These are phyloP conservation scores for Morbakka virulenta DNA, from an alignment of 30 jellyfish, hydroid and myxozoan genomes.

Conservation along the genomic window DNA sequence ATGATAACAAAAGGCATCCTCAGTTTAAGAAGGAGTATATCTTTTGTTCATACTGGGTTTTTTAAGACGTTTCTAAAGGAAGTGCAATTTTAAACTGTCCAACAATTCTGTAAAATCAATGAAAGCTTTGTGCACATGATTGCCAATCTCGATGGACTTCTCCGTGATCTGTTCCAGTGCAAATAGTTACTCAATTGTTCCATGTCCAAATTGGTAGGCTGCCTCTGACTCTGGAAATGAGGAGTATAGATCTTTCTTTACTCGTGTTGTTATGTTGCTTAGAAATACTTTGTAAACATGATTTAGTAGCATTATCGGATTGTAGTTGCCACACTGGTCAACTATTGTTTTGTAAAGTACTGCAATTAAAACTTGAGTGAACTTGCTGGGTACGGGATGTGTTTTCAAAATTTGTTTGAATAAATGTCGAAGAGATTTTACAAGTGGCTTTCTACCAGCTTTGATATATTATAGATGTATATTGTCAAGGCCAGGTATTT, in stretches of 20 bases:
- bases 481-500: neutral
- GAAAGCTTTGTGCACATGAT: neutral
- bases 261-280: neutral
- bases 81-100: neutral
- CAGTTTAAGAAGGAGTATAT: constrained; percentile 3
- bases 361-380: constrained; percentile 21
- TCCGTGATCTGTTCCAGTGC: constrained; percentile 8
- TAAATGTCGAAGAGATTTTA: constrained; percentile 14
- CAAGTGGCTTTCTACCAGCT: constrained; percentile 26
- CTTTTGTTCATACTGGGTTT: neutral
- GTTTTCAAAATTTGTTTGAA: constrained; percentile 1
- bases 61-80: neutral
- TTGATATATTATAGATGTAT: neutral
- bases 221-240: neutral
- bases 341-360: too few relatives aligned
- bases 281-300: constrained; percentile 5
- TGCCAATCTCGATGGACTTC: constrained; percentile 4
- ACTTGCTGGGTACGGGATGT: neutral
- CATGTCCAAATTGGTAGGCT: constrained; percentile 6
- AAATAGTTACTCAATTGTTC: neutral
- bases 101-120: neutral
- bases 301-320: too few relatives aligned
- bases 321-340: too few relatives aligned
- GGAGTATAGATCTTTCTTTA: neutral
- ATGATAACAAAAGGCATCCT: too few relatives aligned